These are phyloP conservation scores for Pedetes capensis DNA, from an alignment of 2,113 vertebrate genomes.

Conservation along the genomic window DNA sequence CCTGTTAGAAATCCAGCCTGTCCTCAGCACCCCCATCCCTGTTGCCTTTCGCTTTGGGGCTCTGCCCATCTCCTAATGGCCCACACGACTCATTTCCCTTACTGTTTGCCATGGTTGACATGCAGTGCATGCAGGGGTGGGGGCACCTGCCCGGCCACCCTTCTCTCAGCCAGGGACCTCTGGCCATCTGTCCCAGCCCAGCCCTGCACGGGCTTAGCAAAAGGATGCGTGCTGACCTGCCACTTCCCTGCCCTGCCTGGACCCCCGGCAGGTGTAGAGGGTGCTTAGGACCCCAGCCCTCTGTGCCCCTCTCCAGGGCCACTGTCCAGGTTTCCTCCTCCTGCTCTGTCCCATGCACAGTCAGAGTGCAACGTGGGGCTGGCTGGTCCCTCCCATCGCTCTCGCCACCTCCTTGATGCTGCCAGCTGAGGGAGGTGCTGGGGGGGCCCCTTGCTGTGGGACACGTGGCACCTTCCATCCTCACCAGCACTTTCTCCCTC, in stretches of 20 bases:
- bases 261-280: background rate
- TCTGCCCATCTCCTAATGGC: too few species aligned
- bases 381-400: too few species aligned
- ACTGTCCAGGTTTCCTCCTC: background rate
- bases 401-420: accelerated
- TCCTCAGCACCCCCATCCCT: accelerated
- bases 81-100: accelerated
- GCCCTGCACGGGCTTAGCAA: too few species aligned
- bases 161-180: too few species aligned
- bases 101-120: background rate
- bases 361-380: background rate
- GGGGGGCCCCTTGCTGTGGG: too few species aligned
- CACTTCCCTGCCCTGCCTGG: background rate
- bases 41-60: too few species aligned
- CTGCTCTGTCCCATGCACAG: background rate
- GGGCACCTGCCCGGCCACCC: background rate
- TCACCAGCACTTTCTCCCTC: background rate
- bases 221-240: too few species aligned
- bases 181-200: too few species aligned
- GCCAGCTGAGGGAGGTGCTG: background rate
- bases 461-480: background rate
- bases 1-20: background rate
- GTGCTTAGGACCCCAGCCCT: background rate
- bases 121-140: background rate
- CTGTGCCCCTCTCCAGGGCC: background rate